Conservation (phyloP, 2,888 invertebrate genomes). For the Encarsia formosa region DNA sequence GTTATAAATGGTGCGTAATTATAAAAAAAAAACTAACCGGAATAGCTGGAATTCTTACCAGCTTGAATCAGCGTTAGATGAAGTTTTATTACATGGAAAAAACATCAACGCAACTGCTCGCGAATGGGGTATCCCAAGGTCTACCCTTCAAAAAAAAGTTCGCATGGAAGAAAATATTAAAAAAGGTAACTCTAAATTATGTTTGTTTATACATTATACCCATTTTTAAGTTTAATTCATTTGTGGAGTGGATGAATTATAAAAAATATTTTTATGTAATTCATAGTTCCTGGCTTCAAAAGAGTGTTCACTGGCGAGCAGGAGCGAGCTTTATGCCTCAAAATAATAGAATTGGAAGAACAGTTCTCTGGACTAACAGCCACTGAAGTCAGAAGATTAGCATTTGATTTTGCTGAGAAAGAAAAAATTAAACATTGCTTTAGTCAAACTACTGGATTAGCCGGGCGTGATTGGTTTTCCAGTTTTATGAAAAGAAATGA, state of each 20-base stretch:
- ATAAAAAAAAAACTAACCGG: neutral
- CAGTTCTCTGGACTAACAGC: neutral
- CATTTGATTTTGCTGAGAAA: neutral
- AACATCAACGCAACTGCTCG: neutral
- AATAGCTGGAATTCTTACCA: neutral
- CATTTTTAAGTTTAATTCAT: neutral
- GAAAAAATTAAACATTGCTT: neutral
- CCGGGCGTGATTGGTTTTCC: slow-evolving; percentile 4
- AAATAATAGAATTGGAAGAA: neutral
- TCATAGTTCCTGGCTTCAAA: too few relatives aligned
- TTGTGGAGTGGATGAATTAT: too few relatives aligned
- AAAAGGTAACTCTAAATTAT: neutral
- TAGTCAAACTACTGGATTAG: neutral
- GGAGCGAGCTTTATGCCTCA: neutral
- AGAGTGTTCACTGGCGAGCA: too few relatives aligned
- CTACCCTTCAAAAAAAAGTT: neutral
- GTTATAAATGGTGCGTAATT: neutral
- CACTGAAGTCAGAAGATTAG: neutral
- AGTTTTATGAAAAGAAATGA: slow-evolving; percentile 30
- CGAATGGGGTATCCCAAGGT: neutral
- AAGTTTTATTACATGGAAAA: neutral
- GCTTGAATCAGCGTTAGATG: too few relatives aligned
- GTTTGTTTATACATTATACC: neutral
- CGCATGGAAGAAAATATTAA: neutral
- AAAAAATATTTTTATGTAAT: too few relatives aligned